Percentiles rank a stretch among this genome's conserved stretches.
These are phyloP conservation scores for Labeo calbasu DNA, from an alignment of 2,797 vertebrate genomes.

Conservation along the genomic window DNA sequence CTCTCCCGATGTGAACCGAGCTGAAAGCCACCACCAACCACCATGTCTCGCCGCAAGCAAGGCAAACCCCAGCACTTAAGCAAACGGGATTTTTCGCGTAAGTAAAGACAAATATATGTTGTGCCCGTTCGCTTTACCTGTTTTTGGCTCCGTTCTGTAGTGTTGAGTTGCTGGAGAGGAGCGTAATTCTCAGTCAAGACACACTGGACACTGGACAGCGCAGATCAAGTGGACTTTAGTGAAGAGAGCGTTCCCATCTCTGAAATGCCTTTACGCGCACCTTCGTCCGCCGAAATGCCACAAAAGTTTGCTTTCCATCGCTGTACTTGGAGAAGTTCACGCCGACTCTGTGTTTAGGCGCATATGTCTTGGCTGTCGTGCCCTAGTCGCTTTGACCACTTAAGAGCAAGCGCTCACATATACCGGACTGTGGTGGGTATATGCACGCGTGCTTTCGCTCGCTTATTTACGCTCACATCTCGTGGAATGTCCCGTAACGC, in stretches of 20 bases:
- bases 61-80: constrained; percentile 92
- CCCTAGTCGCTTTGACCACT: constrained; percentile 71
- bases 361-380: constrained; percentile 67
- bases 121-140: constrained; percentile 59
- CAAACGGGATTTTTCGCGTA: constrained; percentile 97
- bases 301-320: constrained; percentile 69
- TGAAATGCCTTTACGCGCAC: constrained; percentile 67
- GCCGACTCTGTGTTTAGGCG: constrained; percentile 60
- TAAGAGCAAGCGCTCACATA: constrained; percentile 66
- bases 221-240: constrained; percentile 79
- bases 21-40: constrained; percentile 88
- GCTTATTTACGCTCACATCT: constrained; percentile 63
- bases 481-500: constrained; percentile 64
- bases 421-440: constrained; percentile 65
- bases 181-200: constrained; percentile 67
- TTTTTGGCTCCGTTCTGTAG: constrained; percentile 57
- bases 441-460: constrained; percentile 62
- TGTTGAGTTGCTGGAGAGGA: constrained; percentile 66
- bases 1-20: constrained; percentile 98
- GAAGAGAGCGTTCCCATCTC: constrained; percentile 62
- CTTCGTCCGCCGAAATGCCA: constrained; percentile 56
- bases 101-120: constrained; percentile 83
- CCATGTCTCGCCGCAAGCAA: constrained; percentile 94
- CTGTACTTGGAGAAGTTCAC: constrained; percentile 60
- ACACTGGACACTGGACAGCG: constrained; percentile 77